A percentile compares a stretch with the other conserved stretches of the same genome.
Conservation (phyloP, 2,113 vertebrate species). For the Spea bombifrons region DNA sequence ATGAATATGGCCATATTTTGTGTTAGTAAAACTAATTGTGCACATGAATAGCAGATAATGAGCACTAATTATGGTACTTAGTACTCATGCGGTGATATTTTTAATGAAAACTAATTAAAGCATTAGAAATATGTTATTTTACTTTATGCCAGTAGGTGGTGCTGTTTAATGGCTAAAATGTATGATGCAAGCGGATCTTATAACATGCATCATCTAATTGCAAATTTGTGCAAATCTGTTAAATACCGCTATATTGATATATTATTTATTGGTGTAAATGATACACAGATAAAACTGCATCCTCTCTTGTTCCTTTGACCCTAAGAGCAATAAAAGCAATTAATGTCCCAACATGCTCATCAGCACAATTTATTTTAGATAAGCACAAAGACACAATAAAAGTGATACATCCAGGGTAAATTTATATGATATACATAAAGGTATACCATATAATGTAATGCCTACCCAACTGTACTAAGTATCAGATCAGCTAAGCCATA, state of each 20-base stretch:
- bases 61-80: not conserved
- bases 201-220: not conserved
- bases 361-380: too few relatives aligned
- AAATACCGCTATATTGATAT: not conserved
- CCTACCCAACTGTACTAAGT: too few relatives aligned
- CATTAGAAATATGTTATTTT: not conserved
- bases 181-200: not conserved
- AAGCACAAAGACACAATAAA: too few relatives aligned
- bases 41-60: not conserved
- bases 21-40: not conserved
- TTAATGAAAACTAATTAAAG: not conserved
- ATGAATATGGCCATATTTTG: not conserved
- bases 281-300: too few relatives aligned
- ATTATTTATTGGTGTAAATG: too few relatives aligned
- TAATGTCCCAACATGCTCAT: too few relatives aligned
- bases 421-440: too few relatives aligned
- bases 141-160: constrained; percentile 59
- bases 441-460: too few relatives aligned
- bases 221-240: not conserved
- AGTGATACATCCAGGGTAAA: too few relatives aligned
- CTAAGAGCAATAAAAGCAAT: too few relatives aligned
- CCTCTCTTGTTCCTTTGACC: too few relatives aligned
- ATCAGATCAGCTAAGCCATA: too few relatives aligned
- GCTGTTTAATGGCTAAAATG: constrained; percentile 52
- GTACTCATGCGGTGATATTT: not conserved